These are phyloP conservation scores for Osmerus mordax DNA, from an alignment of 2,113 vertebrate genomes.

Conservation along the genomic window DNA sequence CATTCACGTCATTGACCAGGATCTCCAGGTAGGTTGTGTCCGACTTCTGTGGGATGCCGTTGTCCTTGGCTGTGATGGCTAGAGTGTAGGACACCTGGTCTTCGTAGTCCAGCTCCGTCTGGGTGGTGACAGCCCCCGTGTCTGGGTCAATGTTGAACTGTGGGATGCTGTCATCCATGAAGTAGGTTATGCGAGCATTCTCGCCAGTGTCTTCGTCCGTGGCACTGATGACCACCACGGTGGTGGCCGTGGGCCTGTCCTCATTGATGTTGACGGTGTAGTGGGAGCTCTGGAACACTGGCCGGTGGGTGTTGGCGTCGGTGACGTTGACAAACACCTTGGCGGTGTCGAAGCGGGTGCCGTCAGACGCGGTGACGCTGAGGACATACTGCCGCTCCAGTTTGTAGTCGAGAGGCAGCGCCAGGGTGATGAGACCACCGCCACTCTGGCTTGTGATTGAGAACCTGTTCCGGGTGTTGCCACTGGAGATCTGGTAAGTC, in stretches of 20 bases:
- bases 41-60: slow-evolving; percentile 94
- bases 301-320: slow-evolving; percentile 92
- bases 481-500: slow-evolving; percentile 93
- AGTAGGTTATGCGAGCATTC: slow-evolving; percentile 91
- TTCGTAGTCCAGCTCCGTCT: slow-evolving; percentile 93
- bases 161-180: slow-evolving; percentile 97
- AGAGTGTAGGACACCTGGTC: slow-evolving; percentile 95
- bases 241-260: slow-evolving; percentile 83
- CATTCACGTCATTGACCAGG: slow-evolving; percentile 90
- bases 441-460: slow-evolving; percentile 95
- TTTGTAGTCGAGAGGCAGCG: slow-evolving; percentile 93
- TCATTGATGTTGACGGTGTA: slow-evolving; percentile 91
- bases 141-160: slow-evolving; percentile 88
- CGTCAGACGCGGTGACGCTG: slow-evolving; percentile 84
- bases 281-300: slow-evolving; percentile 96
- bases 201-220: slow-evolving; percentile 93
- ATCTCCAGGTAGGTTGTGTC: slow-evolving; percentile 98
- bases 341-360: slow-evolving; percentile 83
- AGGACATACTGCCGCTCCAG: slow-evolving; percentile 90
- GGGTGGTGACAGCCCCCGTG: slow-evolving; percentile 87
- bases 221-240: slow-evolving; percentile 91
- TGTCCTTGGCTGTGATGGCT: slow-evolving; percentile 91
- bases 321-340: slow-evolving; percentile 91
- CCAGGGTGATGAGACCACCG: slow-evolving; percentile 87
- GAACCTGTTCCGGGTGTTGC: slow-evolving; percentile 95